A percentile compares a stretch with the other conserved stretches of the same genome.
Conservation (phyloP, 2,113 vertebrate species). For the Eubucco bourcierii region DNA sequence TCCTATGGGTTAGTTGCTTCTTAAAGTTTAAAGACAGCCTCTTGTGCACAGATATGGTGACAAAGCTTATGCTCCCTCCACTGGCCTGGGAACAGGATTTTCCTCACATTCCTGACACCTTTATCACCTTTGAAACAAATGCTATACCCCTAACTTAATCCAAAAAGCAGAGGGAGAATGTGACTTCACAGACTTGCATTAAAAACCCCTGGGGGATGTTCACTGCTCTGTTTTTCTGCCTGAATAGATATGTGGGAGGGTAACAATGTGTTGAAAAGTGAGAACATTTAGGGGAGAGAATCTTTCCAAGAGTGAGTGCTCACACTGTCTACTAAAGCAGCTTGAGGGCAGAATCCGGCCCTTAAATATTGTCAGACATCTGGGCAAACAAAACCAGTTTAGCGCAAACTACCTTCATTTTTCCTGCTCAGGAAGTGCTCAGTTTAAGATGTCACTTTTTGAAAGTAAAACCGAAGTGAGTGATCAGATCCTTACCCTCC, state of each 20-base stretch:
- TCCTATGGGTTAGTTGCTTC: background rate
- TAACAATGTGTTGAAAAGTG: constrained; percentile 62
- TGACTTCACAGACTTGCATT: constrained; percentile 51
- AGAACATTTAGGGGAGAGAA: constrained; percentile 53
- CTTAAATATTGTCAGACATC: constrained; percentile 42
- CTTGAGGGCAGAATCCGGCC: constrained; percentile 31
- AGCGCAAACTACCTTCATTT: background rate
- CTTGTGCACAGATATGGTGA: background rate
- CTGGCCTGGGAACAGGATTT: constrained; percentile 16
- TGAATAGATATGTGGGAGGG: constrained; percentile 46
- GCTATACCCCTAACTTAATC: background rate
- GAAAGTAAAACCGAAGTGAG: background rate
- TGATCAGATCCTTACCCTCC: background rate
- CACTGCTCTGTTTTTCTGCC: constrained; percentile 46
- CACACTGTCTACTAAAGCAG: background rate
- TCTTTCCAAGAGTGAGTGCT: constrained; percentile 30
- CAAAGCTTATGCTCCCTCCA: background rate
- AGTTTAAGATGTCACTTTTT: background rate
- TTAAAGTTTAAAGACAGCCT: background rate
- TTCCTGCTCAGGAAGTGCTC: background rate
- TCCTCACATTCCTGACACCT: background rate
- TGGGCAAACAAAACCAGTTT: constrained; percentile 34
- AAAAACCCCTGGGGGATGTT: constrained; percentile 51
- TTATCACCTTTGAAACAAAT: background rate
- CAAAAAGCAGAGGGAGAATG: constrained; percentile 1